Evolutionary conservation across 2,888 invertebrate genomes (phyloP).

Genomic region (Ophion ellenae): DNA sequence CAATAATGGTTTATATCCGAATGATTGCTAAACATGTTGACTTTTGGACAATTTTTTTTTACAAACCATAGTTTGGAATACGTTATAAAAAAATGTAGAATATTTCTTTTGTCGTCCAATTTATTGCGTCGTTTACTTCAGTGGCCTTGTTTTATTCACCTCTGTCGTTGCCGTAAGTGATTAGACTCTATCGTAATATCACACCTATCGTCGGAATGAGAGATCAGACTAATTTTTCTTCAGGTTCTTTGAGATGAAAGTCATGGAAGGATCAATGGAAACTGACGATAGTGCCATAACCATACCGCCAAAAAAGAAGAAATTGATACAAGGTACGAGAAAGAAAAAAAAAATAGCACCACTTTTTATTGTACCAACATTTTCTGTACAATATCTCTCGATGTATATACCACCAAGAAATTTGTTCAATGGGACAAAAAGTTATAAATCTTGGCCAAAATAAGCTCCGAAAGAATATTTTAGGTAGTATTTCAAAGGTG

Average conservation of each 20-base stretch:
- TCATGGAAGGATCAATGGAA: conserved; percentile 75
- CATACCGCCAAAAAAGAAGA: conserved; percentile 75
- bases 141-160: background rate
- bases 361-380: background rate
- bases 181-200: background rate
- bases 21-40: no score
- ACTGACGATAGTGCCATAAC: conserved; percentile 73
- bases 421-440: no score
- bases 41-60: no score
- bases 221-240: background rate
- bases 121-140: background rate
- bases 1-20: no score
- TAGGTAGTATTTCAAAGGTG: no score
- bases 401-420: background rate
- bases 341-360: background rate
- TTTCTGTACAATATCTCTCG: background rate
- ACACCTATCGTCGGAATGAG: background rate
- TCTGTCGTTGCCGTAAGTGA: background rate
- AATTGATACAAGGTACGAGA: conserved; percentile 79
- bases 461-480: no score
- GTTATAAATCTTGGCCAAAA: no score
- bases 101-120: background rate
- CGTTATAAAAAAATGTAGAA: no score
- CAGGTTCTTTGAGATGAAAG: conserved; percentile 72
- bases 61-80: no score